Percentiles rank a stretch among this genome's conserved stretches.
phyloP scores from a whole-genome alignment of 2,113 vertebrate genomes.

The Harpagus bidentatus region DNA sequence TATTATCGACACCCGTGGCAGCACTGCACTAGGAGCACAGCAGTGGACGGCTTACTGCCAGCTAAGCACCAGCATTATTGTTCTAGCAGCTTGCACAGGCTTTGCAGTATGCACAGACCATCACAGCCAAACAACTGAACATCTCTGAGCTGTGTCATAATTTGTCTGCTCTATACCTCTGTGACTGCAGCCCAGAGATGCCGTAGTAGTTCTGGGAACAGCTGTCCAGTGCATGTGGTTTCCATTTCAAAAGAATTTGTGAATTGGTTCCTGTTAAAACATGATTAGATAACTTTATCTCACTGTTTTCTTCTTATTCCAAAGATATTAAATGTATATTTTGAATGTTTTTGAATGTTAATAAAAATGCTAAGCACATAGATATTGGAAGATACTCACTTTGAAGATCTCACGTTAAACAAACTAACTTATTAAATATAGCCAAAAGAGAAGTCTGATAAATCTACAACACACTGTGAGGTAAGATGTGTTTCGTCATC shows the following conservation, averaged over 20 bases:
- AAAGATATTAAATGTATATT: neutral
- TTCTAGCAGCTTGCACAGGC: neutral
- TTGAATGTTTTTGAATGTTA: neutral
- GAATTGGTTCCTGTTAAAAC: neutral
- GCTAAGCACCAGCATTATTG: neutral
- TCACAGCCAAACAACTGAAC: neutral
- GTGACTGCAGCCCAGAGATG: neutral
- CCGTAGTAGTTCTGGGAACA: neutral
- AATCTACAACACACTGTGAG: neutral
- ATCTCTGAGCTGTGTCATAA: no score
- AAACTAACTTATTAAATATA: neutral
- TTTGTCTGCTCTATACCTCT: neutral
- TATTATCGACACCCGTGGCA: fast-evolving
- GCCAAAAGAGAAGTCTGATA: neutral
- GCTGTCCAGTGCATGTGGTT: neutral
- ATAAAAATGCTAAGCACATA: neutral
- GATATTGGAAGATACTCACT: neutral
- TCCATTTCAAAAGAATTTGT: neutral
- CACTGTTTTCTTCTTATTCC: neutral
- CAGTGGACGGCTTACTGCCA: neutral
- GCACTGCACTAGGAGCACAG: neutral
- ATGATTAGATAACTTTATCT: neutral
- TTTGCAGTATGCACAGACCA: neutral
- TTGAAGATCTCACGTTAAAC: neutral
- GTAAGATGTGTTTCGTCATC: neutral